Evolutionary conservation across 2,113 vertebrate species (phyloP), one percentile per base, ranked within the genome.

Genomic region (Octodon degus): DNA sequence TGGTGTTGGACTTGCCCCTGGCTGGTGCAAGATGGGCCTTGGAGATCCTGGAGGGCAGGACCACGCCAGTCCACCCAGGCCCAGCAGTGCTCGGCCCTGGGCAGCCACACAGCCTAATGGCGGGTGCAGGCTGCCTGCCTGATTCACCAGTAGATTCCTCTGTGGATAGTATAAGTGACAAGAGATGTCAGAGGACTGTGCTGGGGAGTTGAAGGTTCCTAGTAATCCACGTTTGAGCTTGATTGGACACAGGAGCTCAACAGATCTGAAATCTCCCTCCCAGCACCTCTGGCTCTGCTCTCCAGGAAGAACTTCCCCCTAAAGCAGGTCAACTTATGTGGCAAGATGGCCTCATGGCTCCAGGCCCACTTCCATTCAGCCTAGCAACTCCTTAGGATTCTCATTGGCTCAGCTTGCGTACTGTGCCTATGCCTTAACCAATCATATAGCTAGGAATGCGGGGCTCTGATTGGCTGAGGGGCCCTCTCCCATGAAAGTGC

Each of bases 301-400:
- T 81, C 76, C 77, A 89, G 90, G 43, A 93, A 94, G 58, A 89
- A 88, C 34, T 89, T 92, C 60, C 72, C 86, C 91, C 79, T 63
- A 60, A 86, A 84, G 62, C 82, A 74, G 79, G 93, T 97, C 97
- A 94, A 81, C 5, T 86, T 77, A 37, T 60, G 95, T 86, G 93
- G 90, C 92, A 96, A 93, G 60, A 95, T 92, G 92, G 90, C 93
- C 77, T 95, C 84, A 81, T 88, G 47, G 77, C 60, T 92, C 93
- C 96, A 96, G 72, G 68, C 32, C 93, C 87, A 90, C 93, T 96
- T 95, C 79, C 24, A 50, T 14, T 5, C 88, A 30, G 92, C 90
- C 92, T 97, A 97, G 97, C 93, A 97, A 97, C 95, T 92, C 58
- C 65, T 53, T 19, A 90, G 68, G 70, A 8, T 89, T 81, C 58